Base-by-base conservation (phyloP, 2,797 vertebrate species). In the Periparus ater region DNA sequence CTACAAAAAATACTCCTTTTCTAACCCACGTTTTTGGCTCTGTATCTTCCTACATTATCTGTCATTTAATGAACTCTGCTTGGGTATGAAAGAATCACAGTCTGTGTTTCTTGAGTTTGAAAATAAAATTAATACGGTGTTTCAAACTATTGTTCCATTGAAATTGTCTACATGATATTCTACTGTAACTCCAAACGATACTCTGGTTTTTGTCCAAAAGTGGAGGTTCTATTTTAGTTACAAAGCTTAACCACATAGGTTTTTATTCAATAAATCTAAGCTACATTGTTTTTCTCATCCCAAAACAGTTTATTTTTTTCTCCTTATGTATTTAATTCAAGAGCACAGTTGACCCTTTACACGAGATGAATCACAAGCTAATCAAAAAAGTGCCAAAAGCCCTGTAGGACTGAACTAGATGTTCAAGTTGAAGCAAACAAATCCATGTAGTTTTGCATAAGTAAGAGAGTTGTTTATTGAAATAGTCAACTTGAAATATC, bases 91-190 rank as follows among this genome's bases (percentile, higher is more conserved):
- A 93, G 51, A 53, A 93, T 70, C 44, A 55, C 47, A 78, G 76
- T 81, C 79, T 84, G 70, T 68, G n/a, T 88, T 94, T 93, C 66
- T 86, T 62, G 70, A 85, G 32, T 83, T 95, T 68, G 85, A 89
- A 96, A 92, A 93, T 84, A 77, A 96, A 89, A 91, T 72, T 3
- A 91, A 85, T 84, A 66, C 47, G 85, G 77, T 65, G 26, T 51
- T 86, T 94, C 58, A 78, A 73, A 88, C 85, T 88, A 73, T 92
- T 66, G 70, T 93, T 96, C 82, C 53, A 63, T 63, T 75, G 32
- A 85, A 94, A 95, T 91, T 86, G 51, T 88, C 89, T 81, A 63
- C 72, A 55, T 44, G n/a, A 71, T 91, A 73, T 86, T 95, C 91
- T 66, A 50, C 66, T 73, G 51, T 66, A 91, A 84, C 62, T 96